phyloP scores from a whole-genome alignment of 2,113 vertebrate species.

The Marcusenius ussheri region DNA sequence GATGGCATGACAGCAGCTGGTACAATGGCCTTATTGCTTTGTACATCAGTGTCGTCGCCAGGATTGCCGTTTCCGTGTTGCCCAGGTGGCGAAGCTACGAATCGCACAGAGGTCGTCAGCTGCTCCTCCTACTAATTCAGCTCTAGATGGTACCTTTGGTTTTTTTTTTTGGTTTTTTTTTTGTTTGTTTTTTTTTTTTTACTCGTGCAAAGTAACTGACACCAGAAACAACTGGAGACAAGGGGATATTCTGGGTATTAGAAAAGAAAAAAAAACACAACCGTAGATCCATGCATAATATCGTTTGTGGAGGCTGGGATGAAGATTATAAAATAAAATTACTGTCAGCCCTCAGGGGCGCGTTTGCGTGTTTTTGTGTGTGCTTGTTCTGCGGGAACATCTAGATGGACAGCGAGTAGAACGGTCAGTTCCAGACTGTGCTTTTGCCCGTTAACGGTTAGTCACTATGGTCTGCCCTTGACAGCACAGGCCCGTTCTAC shows the following conservation, averaged over 20 bases:
- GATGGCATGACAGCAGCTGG: conserved; percentile 52
- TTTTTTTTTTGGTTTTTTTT: conserved; percentile 14
- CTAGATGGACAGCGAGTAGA: background rate
- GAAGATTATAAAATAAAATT: background rate
- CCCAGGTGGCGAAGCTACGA: conserved; percentile 6
- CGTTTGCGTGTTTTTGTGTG: background rate
- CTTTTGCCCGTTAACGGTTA: background rate
- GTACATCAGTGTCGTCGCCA: conserved; percentile 72
- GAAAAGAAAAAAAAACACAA: background rate
- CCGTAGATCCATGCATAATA: conserved; percentile 21
- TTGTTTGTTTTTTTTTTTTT: background rate
- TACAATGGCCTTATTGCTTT: conserved; percentile 84
- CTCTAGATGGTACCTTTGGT: conserved; percentile 60
- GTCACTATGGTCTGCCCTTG: conserved; percentile 11
- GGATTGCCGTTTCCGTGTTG: background rate
- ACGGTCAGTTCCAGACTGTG: conserved; percentile 1
- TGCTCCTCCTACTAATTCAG: conserved; percentile 42
- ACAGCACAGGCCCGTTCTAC: conserved; percentile 41
- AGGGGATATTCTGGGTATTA: conserved; percentile 10
- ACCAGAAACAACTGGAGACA: conserved; percentile 34
- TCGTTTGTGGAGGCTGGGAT: conserved; percentile 13
- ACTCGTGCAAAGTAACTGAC: conserved; percentile 47
- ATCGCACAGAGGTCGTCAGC: conserved; percentile 25
- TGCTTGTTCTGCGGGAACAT: background rate
- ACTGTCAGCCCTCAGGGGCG: conserved; percentile 9